Base-by-base conservation (phyloP, 1,140 invertebrate genomes). In the Drosophila littoralis region DNA sequence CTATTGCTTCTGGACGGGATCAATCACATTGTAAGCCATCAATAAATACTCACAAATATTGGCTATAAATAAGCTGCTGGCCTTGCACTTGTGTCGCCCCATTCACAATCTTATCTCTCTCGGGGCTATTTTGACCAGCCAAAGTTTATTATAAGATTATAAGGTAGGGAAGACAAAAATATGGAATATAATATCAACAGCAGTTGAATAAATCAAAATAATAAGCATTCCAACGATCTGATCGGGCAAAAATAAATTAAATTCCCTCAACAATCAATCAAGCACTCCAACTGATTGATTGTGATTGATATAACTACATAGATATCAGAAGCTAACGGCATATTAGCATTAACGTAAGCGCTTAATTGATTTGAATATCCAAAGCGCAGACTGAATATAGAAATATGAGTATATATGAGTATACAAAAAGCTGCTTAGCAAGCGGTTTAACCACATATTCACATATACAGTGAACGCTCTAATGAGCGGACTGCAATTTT, bases 181-280 rank as follows among this genome's bases (percentile, higher is more conserved):
- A 22, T 51, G 22, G 22, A 28, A 28, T 22, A 22, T 22, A 57
- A 67, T 67, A 60, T 57, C 59, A 60, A 68, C 64, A 79, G 72
- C 58, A 42, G 51, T 28, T 74, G 22, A 28, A 28, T 85, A 86
- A 77, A 86, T 86, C 63, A 70, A 66, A 77, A 76, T 73, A 71
- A 65, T 61, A 77, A 43, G 64, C 33, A 57, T 17, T 63, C 42
- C 54, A 65, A 46, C 61, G 69, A 52, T 75, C 43, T 67, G 67
- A 77, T 78, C n/a, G 15, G 66, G 66, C 64, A 32, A 58, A 33
- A 42, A 28, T 36, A 70, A 76, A 69, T 54, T 46, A 40, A 58
- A 77, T 50, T 77, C 22, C 55, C 50, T 40, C 35, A 50, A 59
- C 66, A 71, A 86, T 84, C 81, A 86, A 85, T 85, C 81, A 85